Conservation (phyloP, 2,888 invertebrate species). For the Nephrotoma appendiculata region DNA sequence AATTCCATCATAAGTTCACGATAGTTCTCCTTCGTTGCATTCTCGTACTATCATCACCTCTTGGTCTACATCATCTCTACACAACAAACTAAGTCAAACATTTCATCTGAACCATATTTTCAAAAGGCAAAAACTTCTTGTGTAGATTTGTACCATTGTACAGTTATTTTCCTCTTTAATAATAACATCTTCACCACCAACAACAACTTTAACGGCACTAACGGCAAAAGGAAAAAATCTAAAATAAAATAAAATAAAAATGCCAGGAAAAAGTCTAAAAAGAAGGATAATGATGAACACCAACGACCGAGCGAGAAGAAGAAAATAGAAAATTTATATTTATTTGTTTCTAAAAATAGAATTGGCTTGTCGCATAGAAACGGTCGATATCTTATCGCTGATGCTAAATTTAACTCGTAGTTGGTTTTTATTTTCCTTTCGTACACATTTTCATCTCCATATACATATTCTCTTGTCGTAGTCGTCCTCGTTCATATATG, state of each 20-base stretch:
- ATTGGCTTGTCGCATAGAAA: constrained; percentile 16
- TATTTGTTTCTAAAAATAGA: constrained; percentile 16
- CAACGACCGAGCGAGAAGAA: neutral
- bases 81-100: neutral
- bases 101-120: neutral
- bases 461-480: neutral
- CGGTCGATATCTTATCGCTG: constrained; percentile 18
- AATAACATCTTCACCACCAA: neutral
- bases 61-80: neutral
- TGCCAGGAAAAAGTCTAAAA: neutral
- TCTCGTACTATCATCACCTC: no score
- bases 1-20: no score
- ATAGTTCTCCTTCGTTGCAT: neutral
- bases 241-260: neutral
- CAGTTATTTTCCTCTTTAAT: neutral
- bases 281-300: neutral
- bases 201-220: neutral
- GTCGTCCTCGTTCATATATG: neutral
- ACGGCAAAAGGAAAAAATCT: neutral
- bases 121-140: neutral
- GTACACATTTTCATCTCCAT: neutral
- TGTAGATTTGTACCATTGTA: neutral
- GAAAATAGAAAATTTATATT: constrained; percentile 9
- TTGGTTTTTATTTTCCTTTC: neutral
- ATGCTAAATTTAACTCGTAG: constrained; percentile 11